Percentiles rank a stretch among this genome's conserved stretches.
Evolutionary conservation across 2,797 vertebrate genomes (phyloP).

Genomic region (Poeciliopsis gracilis): DNA sequence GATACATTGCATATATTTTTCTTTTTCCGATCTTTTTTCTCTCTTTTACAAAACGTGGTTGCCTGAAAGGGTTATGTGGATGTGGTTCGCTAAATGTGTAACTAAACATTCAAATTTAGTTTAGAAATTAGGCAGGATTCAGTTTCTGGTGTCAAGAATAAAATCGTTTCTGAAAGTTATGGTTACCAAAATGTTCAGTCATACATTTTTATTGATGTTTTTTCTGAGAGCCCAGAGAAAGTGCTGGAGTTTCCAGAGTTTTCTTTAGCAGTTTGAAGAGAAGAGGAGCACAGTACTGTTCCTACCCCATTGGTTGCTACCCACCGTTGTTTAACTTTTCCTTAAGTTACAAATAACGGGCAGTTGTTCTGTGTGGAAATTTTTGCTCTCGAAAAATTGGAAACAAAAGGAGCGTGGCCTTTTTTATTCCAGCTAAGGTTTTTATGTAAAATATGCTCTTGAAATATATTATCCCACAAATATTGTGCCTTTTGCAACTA

Average conservation of each 20-base stretch:
- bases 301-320: background rate
- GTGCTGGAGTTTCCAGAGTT: background rate
- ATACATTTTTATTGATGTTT: background rate
- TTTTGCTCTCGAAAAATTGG: background rate
- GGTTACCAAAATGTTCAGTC: background rate
- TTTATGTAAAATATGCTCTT: background rate
- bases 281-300: background rate
- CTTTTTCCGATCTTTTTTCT: slow-evolving; percentile 45
- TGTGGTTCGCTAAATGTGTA: background rate
- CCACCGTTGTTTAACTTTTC: background rate
- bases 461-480: background rate
- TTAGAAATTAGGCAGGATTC: background rate
- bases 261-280: slow-evolving; percentile 1
- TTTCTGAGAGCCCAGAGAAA: background rate
- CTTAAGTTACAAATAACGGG: background rate
- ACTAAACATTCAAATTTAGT: background rate
- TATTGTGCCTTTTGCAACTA: background rate
- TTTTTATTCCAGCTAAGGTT: background rate
- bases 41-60: background rate
- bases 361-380: background rate
- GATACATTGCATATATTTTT: slow-evolving; percentile 50
- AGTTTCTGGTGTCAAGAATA: background rate
- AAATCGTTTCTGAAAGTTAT: background rate
- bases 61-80: background rate
- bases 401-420: background rate